Conservation (phyloP, 2,888 invertebrate species). For the Orchesellides sinensis region DNA sequence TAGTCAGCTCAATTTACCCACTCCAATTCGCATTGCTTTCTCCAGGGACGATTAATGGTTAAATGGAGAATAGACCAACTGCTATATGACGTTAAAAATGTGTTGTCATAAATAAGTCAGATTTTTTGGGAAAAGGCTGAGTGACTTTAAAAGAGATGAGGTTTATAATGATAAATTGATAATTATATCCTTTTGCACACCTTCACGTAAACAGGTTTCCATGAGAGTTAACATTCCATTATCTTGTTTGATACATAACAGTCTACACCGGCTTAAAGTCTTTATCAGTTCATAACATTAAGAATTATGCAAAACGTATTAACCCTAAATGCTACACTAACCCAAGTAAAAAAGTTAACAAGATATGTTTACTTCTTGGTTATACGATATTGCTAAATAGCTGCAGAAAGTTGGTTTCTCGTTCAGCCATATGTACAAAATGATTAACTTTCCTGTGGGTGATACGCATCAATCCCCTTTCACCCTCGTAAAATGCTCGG, state of each 20-base stretch:
- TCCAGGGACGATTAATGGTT: conserved; percentile 71
- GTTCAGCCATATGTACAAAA: too few species aligned
- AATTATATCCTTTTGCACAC: not conserved
- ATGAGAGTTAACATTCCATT: not conserved
- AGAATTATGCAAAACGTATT: too few species aligned
- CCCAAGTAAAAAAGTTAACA: too few species aligned
- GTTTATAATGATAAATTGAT: not conserved
- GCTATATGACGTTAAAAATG: not conserved
- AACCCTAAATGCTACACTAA: too few species aligned
- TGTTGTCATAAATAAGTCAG: not conserved
- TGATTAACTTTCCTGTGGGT: not conserved
- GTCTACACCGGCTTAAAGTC: too few species aligned
- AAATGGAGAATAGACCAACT: not conserved
- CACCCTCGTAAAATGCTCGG: not conserved
- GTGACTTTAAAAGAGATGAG: not conserved
- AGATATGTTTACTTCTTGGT: too few species aligned
- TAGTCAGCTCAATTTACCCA: conserved; percentile 8
- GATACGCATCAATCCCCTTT: not conserved
- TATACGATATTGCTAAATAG: too few species aligned
- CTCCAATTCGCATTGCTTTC: conserved; percentile 50
- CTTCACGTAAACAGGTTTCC: not conserved
- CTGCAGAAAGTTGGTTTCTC: too few species aligned
- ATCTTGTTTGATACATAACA: too few species aligned
- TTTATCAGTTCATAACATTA: too few species aligned
- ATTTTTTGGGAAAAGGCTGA: not conserved